Evolutionary conservation across 2,113 vertebrate genomes (phyloP).

Genomic region (Ivindomyrus marchei): DNA sequence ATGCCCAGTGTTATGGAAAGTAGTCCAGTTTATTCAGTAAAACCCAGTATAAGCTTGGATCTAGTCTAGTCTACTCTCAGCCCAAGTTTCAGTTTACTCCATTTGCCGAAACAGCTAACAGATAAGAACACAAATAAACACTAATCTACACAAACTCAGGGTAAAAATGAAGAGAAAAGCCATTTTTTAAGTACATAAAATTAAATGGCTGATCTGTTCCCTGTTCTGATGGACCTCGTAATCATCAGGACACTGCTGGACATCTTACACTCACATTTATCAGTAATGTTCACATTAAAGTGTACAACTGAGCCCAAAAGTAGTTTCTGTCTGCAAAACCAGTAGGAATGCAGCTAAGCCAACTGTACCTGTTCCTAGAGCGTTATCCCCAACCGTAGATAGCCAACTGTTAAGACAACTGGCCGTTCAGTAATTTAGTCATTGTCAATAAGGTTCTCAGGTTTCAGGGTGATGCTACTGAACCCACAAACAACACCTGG

Average conservation of each 20-base stretch:
- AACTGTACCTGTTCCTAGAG: background rate
- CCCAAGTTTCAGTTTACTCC: background rate
- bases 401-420: background rate
- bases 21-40: background rate
- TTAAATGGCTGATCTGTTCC: background rate
- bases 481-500: background rate
- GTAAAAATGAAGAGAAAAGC: background rate
- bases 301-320: background rate
- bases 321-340: background rate
- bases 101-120: background rate
- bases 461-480: background rate
- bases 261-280: background rate
- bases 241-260: background rate
- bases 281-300: background rate
- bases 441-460: background rate
- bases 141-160: background rate
- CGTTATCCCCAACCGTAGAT: background rate
- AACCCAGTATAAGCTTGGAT: background rate
- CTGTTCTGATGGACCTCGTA: background rate
- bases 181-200: background rate
- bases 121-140: background rate
- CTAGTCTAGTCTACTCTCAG: background rate
- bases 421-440: background rate
- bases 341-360: background rate
- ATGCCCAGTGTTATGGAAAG: background rate